Conservation (phyloP, 2,797 vertebrate genomes). For the Sebastes dallii region DNA sequence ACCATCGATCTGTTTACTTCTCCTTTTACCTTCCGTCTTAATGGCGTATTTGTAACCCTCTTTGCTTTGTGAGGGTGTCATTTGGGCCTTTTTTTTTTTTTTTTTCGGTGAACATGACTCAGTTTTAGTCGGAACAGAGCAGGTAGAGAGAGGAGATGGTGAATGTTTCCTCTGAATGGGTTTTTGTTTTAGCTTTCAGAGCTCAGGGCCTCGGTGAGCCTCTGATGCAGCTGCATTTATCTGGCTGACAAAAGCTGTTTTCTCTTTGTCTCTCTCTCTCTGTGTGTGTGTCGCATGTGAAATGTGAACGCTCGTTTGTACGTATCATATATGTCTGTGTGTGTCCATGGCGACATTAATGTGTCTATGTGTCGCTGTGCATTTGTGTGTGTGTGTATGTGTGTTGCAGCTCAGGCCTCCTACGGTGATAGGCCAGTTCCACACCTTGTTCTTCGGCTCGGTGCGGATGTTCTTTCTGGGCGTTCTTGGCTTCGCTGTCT, state of each 20-base stretch:
- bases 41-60: not conserved
- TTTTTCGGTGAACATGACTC: not conserved
- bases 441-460: conserved; percentile 92
- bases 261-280: conserved; percentile 28
- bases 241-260: conserved; percentile 52
- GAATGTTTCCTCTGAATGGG: conserved; percentile 33
- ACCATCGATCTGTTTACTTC: conserved; percentile 4
- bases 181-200: conserved; percentile 32
- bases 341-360: not conserved
- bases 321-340: not conserved
- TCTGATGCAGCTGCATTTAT: conserved; percentile 28
- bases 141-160: not conserved
- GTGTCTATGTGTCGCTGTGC: not conserved
- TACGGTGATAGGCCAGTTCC: conserved; percentile 90
- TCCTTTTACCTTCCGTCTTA: not conserved
- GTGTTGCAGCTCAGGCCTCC: conserved; percentile 87
- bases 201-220: conserved; percentile 27
- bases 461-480: conserved; percentile 90
- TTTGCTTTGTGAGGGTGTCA: conserved; percentile 9
- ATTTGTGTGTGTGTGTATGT: not conserved
- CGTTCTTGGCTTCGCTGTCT: conserved; percentile 88
- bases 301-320: not conserved
- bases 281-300: not conserved
- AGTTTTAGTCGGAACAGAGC: not conserved
- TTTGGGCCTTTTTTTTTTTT: not conserved